Evolutionary conservation across 2,797 vertebrate species (phyloP), one percentile per base, ranked within the genome.

Genomic region (Sphaeramia orbicularis): DNA sequence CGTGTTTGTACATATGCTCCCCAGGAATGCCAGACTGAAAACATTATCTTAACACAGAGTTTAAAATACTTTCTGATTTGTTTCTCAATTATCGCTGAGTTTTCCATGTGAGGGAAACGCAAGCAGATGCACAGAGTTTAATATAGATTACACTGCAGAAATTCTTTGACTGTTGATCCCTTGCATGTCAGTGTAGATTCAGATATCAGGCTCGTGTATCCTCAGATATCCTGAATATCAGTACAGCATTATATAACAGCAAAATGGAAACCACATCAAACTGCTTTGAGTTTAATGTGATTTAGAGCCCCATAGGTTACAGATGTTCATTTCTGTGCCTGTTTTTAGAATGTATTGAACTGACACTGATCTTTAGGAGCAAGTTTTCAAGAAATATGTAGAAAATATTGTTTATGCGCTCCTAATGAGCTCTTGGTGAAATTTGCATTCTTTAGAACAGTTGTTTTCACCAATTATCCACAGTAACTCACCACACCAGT

Each of bases 121-220:
- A 51, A 7, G 10, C 48, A 64, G 45, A 85, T 85, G 87, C 80
- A 66, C 78, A 40, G 83, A 58, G 60, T 79, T 84, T 80, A 77
- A 84, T 78, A 70, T 63, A 83, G 67, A 84, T 85, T 83, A 83
- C 30, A 64, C 35, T 15, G 43, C 38, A 80, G 50, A 76, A 75
- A 76, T 65, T 32, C 49, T 71, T 76, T 6, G 4, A 70, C 72
- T 72, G 49, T 65, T 82, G 63, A 82, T 79, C 41, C 58, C 15
- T 65, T 74, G 67, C 67, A 57, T 71, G 58, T 66, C 70, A 43
- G 41, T 60, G 63, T 87, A 80, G 24, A 78, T 78, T 76, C 42
- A 52, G 58, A 49, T 38, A 69, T 69, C 10, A 0, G 30, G 47
- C 59, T 69, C 42, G 41, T 49, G 79, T 68, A 68, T 64, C 44